A percentile compares a stretch with the other conserved stretches of the same genome.
These are phyloP conservation scores for Oryzias woworae DNA, from an alignment of 2,113 vertebrate genomes.

Conservation along the genomic window DNA sequence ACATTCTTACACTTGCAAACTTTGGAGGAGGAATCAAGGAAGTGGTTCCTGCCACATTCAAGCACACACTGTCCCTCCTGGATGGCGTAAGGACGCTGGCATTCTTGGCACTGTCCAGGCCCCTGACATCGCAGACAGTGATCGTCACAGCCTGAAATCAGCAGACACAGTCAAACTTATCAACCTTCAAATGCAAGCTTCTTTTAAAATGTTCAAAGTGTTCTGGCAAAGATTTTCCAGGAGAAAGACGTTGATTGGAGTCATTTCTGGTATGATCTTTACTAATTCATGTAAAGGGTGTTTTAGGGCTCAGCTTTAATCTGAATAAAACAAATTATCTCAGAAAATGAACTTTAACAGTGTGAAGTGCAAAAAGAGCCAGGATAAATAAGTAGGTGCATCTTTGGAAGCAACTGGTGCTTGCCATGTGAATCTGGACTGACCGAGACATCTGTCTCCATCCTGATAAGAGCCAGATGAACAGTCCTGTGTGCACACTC, in stretches of 20 bases:
- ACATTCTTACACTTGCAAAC: slow-evolving; percentile 79
- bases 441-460: slow-evolving; percentile 83
- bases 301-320: too few species aligned
- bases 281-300: too few species aligned
- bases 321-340: too few species aligned
- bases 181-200: too few species aligned
- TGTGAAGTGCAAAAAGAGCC: too few species aligned
- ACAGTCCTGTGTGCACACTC: slow-evolving; percentile 83
- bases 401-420: not conserved
- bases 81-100: slow-evolving; percentile 77
- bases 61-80: slow-evolving; percentile 78
- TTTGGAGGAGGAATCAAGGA: slow-evolving; percentile 60
- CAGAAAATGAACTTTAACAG: not conserved
- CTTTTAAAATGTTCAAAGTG: too few species aligned
- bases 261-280: too few species aligned
- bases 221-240: too few species aligned
- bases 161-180: slow-evolving; percentile 7
- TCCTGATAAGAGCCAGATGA: slow-evolving; percentile 78
- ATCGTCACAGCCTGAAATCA: slow-evolving; percentile 80
- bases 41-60: slow-evolving; percentile 76
- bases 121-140: slow-evolving; percentile 81
- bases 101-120: slow-evolving; percentile 76
- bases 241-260: too few species aligned
- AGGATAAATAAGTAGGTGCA: not conserved
- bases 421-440: slow-evolving; percentile 52